phyloP scores from a whole-genome alignment of 2,797 vertebrate species.

The Dipus sagitta region DNA sequence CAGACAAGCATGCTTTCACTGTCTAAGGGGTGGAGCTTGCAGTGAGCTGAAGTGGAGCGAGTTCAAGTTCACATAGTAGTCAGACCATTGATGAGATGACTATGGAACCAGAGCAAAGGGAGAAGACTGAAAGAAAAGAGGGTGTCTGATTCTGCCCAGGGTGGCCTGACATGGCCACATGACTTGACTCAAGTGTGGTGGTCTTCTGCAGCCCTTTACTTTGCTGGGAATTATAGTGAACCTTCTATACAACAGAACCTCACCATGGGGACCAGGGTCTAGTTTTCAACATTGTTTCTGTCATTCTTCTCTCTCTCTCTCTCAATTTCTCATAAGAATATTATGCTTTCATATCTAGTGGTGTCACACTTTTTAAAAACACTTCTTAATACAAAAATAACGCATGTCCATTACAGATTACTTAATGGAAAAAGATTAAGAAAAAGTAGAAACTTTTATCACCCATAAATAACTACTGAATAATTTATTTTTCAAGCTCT shows the following conservation, averaged over 20 bases:
- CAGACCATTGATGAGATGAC: background rate
- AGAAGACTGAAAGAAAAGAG: background rate
- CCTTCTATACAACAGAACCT: background rate
- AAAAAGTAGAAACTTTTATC: background rate
- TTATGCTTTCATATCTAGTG: slow-evolving; percentile 14
- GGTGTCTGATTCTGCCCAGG: background rate
- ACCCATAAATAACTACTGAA: background rate
- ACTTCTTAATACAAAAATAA: too few relatives aligned
- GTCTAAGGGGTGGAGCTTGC: background rate
- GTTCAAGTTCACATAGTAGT: background rate
- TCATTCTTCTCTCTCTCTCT: background rate
- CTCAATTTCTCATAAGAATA: background rate
- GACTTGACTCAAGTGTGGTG: background rate
- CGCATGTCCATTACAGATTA: background rate
- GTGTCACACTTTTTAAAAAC: background rate
- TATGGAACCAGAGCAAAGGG: background rate
- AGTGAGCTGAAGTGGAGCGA: background rate
- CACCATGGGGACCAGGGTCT: background rate
- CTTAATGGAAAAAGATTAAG: background rate
- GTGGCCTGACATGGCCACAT: background rate
- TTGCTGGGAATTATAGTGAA: background rate
- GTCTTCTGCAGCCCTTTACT: background rate
- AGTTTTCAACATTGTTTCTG: background rate
- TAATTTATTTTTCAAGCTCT: slow-evolving; percentile 33
- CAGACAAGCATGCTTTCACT: background rate